Percentiles rank a stretch among this genome's conserved stretches.
Evolutionary conservation across 1,140 invertebrate species (phyloP).

Genomic region (Megalopta genalis): DNA sequence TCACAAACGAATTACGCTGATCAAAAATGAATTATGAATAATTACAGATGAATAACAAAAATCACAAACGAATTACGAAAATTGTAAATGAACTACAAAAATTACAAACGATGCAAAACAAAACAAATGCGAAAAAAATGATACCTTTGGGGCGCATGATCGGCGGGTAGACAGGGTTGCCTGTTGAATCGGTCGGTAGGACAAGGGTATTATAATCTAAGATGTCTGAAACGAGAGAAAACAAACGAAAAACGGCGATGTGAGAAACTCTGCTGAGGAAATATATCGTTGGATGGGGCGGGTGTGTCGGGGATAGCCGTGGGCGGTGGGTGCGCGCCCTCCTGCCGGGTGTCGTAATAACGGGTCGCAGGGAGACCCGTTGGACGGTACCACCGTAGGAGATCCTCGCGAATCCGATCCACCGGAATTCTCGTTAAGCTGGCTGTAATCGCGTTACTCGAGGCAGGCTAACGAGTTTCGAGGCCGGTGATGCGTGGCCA

Average conservation of each 20-base stretch:
- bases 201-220: conserved; percentile 89
- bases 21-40: too few relatives aligned
- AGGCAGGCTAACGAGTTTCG: conserved; percentile 55
- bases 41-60: too few relatives aligned
- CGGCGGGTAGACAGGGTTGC: conserved; percentile 85
- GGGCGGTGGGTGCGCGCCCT: too few relatives aligned
- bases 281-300: background rate
- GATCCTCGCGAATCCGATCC: conserved; percentile 51
- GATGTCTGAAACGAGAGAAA: conserved; percentile 85
- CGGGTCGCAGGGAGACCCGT: conserved; percentile 8
- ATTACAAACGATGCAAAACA: conserved; percentile 11
- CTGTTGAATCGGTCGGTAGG: conserved; percentile 89
- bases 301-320: background rate
- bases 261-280: conserved; percentile 25
- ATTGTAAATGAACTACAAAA: too few relatives aligned
- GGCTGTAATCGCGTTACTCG: conserved; percentile 58
- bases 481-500: conserved; percentile 55
- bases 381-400: conserved; percentile 2
- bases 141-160: conserved; percentile 88
- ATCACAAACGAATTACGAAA: conserved; percentile 6
- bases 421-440: conserved; percentile 51
- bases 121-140: conserved; percentile 19
- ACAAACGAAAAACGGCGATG: conserved; percentile 69
- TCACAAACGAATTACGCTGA: too few relatives aligned
- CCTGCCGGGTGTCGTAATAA: conserved; percentile 22